Percentiles rank a stretch among this genome's conserved stretches.
Evolutionary conservation across 2,888 invertebrate genomes (phyloP).

Genomic region (Chymomyza procnemis): DNA sequence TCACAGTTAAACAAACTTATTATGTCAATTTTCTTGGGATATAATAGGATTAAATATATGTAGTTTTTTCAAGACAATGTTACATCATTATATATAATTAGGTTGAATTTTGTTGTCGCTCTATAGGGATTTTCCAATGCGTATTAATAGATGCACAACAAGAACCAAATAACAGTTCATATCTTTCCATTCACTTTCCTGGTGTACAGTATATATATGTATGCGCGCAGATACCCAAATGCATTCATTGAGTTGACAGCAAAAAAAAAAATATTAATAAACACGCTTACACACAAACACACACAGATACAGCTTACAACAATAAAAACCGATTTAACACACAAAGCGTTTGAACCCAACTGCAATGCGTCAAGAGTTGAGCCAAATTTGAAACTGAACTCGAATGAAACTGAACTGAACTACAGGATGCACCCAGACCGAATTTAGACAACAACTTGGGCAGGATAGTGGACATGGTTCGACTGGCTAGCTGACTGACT

Average conservation of each 20-base stretch:
- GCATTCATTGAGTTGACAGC: slow-evolving; percentile 50
- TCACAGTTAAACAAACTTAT: too few relatives aligned
- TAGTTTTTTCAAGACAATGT: too few relatives aligned
- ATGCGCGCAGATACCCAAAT: slow-evolving; percentile 38
- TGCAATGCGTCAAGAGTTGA: slow-evolving; percentile 61
- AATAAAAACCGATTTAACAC: slow-evolving; percentile 67
- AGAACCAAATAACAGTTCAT: too few relatives aligned
- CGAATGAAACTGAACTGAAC: slow-evolving; percentile 16
- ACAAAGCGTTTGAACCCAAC: slow-evolving; percentile 38
- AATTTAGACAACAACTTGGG: slow-evolving; percentile 26
- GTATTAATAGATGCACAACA: too few relatives aligned
- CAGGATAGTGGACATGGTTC: slow-evolving; percentile 1
- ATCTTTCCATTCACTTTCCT: too few relatives aligned
- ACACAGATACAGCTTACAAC: slow-evolving; percentile 52
- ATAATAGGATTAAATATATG: too few relatives aligned
- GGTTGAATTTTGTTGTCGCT: too few relatives aligned
- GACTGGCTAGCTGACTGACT: too few relatives aligned
- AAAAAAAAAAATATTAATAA: not conserved
- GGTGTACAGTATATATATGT: too few relatives aligned
- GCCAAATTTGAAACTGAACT: slow-evolving; percentile 18
- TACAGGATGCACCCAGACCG: slow-evolving; percentile 2
- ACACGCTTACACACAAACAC: not conserved
- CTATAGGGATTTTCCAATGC: too few relatives aligned
- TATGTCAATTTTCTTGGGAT: too few relatives aligned
- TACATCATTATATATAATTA: too few relatives aligned